Conservation (phyloP, 2,113 vertebrate genomes). For the Antennarius striatus region DNA sequence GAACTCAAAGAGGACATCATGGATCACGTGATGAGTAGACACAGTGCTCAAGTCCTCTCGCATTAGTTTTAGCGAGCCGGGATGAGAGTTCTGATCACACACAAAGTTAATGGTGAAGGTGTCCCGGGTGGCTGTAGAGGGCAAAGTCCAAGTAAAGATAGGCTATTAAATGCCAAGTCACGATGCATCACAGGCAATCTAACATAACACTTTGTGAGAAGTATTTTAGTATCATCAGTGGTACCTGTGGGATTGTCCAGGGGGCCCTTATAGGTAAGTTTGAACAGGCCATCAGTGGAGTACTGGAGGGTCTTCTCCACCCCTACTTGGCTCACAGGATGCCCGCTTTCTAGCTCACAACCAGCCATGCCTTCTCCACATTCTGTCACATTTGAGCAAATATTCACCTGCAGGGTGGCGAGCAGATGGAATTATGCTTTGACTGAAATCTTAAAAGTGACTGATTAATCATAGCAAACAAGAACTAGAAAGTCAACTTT, state of each 20-base stretch:
- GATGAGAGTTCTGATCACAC: conserved; percentile 82
- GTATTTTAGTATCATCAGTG: neutral
- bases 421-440: neutral
- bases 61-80: conserved; percentile 77
- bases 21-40: conserved; percentile 46
- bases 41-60: conserved; percentile 82
- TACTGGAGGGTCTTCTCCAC: conserved; percentile 83
- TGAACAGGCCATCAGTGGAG: conserved; percentile 85
- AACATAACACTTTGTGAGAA: no score
- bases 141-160: neutral
- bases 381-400: conserved; percentile 77
- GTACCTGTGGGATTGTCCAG: conserved; percentile 73
- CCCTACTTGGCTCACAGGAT: conserved; percentile 74
- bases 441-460: no score
- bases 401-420: conserved; percentile 81
- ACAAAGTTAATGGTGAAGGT: conserved; percentile 87
- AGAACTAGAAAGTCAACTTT: no score
- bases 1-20: conserved; percentile 88
- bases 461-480: no score
- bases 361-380: conserved; percentile 83
- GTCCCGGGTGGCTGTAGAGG: conserved; percentile 77
- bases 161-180: no score
- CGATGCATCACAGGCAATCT: no score
- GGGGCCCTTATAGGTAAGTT: conserved; percentile 85
- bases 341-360: conserved; percentile 81